Base-by-base conservation (phyloP, 1,140 invertebrate species). In the Pseudomyrmex concolor region DNA sequence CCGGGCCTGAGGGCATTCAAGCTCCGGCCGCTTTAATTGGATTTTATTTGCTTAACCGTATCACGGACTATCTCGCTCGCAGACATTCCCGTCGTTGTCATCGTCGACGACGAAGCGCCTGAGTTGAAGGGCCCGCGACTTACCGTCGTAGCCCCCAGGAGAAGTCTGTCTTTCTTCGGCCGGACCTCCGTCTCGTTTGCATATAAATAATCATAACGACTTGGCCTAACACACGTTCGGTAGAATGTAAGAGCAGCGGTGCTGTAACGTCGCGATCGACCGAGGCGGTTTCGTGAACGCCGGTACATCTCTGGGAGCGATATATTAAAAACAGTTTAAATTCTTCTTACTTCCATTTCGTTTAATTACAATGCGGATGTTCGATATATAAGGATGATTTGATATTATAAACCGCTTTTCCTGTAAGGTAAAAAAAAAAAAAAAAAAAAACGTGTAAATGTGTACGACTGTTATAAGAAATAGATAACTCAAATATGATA, bases 31-130 rank as follows among this genome's bases (percentile, higher is more conserved):
- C 60, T 71, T 86, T 90, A 90, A 89, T 89, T 89, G 89, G 88
- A 87, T 89, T 90, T 89, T 90, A 89, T 90, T 89, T 89, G 89
- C 76, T 84, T 87, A 85, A 89, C 82, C 85, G 84, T 87, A 34
- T 34, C 34, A 34, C 34, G 34, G 34, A 34, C 48, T 57, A 43
- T 63, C 34, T 55, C 57, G 67, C 66, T 86, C 81, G 73, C 78
- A 22, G 54, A 82, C 70, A 25, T 74, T 60, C 17, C 25, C 19
- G 43, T 50, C 76, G 63, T 78, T 34, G 63, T 43, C 57, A 4
- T 17, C 43, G 15, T 34, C 70, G 74, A 9, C 62, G 57, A 22
- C 55, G 22, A 48, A 15, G 60, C 25, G 25, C 73, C 13, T 25
- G 64, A 51, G 57, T 51, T 73, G 59, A 64, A 83, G 50, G 80